These are phyloP conservation scores for Tubiluchus corallicola DNA, from an alignment of 2,888 invertebrate species.

Conservation along the genomic window DNA sequence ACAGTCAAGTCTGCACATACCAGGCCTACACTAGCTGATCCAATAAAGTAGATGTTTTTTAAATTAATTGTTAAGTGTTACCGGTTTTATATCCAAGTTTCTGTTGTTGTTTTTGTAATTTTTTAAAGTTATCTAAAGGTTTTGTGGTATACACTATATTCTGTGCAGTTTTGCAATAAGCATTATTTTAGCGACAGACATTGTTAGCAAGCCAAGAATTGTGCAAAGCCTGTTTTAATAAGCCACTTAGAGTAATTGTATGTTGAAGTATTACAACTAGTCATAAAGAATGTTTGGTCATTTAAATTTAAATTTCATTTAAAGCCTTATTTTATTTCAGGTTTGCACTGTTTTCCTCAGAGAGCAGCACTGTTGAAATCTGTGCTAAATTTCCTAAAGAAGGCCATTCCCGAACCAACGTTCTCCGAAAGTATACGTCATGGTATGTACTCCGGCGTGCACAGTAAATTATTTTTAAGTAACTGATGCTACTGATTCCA, in stretches of 20 bases:
- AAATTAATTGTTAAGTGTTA: too few species aligned
- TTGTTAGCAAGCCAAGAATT: conserved; percentile 2
- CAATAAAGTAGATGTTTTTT: too few species aligned
- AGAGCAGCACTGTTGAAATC: conserved; percentile 65
- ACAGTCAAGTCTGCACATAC: too few species aligned
- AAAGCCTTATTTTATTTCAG: conserved; percentile 12
- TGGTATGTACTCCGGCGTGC: conserved; percentile 24
- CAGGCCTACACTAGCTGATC: too few species aligned
- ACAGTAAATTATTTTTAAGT: conserved; percentile 16
- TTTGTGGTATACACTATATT: too few species aligned
- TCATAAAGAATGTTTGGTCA: not conserved
- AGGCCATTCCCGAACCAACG: conserved; percentile 47
- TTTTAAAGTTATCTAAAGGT: too few species aligned
- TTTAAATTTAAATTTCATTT: conserved; percentile 4
- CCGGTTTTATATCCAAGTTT: too few species aligned
- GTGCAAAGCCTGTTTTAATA: conserved; percentile 4
- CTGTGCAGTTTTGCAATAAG: too few species aligned
- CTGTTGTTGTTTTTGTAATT: too few species aligned
- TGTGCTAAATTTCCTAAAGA: conserved; percentile 70
- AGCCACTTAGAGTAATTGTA: not conserved
- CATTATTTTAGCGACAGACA: too few species aligned
- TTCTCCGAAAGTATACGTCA: conserved; percentile 62
- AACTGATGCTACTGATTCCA: too few species aligned
- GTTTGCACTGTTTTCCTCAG: conserved; percentile 47
- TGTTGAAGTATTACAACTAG: not conserved